Percentiles rank a stretch among this genome's conserved stretches.
These are phyloP conservation scores for Eupithecia inturbata DNA, from an alignment of 2,888 invertebrate genomes.

Conservation along the genomic window DNA sequence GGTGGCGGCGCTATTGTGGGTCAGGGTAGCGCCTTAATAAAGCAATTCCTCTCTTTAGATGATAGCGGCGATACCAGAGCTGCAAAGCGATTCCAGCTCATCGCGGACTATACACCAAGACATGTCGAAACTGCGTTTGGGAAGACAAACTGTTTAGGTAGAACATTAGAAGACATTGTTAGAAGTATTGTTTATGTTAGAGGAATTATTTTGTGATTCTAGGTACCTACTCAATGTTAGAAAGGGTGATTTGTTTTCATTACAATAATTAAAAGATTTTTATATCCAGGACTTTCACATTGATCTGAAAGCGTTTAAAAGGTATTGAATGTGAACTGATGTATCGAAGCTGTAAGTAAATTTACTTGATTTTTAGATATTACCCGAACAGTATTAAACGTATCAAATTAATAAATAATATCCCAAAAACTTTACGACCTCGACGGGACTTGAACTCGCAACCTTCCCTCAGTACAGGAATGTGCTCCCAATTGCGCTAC, in stretches of 20 bases:
- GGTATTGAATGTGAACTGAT: no score
- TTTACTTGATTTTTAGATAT: no score
- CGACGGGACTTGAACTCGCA: no score
- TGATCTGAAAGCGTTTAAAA: no score
- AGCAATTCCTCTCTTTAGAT: constrained; percentile 55
- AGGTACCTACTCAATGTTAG: neutral
- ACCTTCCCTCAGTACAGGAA: no score
- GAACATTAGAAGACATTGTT: neutral
- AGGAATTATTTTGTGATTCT: neutral
- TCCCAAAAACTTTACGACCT: no score
- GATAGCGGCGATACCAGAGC: constrained; percentile 71
- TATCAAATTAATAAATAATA: no score
- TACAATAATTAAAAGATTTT: neutral
- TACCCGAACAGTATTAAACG: no score
- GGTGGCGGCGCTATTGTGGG: no score
- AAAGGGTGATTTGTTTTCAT: neutral
- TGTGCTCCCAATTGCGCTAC: no score
- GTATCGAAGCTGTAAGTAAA: no score
- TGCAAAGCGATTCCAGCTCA: constrained; percentile 74
- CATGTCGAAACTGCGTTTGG: constrained; percentile 66
- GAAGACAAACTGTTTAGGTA: constrained; percentile 60
- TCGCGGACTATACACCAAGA: constrained; percentile 70
- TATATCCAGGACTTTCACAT: neutral
- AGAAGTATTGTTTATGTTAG: neutral
- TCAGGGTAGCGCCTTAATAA: no score